Conservation (phyloP, 2,888 invertebrate genomes). For the Caenorhabditis sp. region DNA sequence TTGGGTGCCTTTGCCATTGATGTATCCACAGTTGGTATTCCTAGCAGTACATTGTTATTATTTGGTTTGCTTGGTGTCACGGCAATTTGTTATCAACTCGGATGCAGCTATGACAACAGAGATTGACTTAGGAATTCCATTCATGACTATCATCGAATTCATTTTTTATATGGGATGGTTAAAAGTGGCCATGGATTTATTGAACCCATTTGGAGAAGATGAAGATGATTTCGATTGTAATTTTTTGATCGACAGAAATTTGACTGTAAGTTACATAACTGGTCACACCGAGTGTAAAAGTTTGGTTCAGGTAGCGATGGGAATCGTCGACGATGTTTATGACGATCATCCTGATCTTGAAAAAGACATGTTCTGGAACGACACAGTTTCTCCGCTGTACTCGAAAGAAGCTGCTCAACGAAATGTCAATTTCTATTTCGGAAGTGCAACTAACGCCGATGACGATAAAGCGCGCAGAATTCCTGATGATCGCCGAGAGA, state of each 20-base stretch:
- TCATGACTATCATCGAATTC: constrained; percentile 51
- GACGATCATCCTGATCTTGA: constrained; percentile 43
- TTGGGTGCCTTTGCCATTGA: constrained; percentile 61
- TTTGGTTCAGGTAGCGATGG: constrained; percentile 27
- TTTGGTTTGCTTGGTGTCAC: constrained; percentile 56
- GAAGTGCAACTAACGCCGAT: constrained; percentile 46
- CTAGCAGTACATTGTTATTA: constrained; percentile 65
- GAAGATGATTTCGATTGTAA: constrained; percentile 55
- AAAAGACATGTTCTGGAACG: constrained; percentile 53
- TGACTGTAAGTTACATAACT: constrained; percentile 33
- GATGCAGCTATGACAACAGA: constrained; percentile 44
- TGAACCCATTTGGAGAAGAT: constrained; percentile 54
- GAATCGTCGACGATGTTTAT: constrained; percentile 43
- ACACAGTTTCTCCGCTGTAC: constrained; percentile 51
- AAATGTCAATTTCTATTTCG: constrained; percentile 51
- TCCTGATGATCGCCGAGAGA: constrained; percentile 37
- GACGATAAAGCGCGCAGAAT: constrained; percentile 25
- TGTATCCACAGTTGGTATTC: constrained; percentile 65
- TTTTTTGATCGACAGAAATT: constrained; percentile 48
- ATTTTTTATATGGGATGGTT: constrained; percentile 54
- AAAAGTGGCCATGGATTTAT: constrained; percentile 51
- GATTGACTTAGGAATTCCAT: constrained; percentile 47
- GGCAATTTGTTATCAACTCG: constrained; percentile 49
- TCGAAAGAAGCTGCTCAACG: constrained; percentile 40
- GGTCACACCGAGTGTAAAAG: too few species aligned